Base-by-base conservation (phyloP, 2,888 invertebrate genomes). In the Troides aeacus region DNA sequence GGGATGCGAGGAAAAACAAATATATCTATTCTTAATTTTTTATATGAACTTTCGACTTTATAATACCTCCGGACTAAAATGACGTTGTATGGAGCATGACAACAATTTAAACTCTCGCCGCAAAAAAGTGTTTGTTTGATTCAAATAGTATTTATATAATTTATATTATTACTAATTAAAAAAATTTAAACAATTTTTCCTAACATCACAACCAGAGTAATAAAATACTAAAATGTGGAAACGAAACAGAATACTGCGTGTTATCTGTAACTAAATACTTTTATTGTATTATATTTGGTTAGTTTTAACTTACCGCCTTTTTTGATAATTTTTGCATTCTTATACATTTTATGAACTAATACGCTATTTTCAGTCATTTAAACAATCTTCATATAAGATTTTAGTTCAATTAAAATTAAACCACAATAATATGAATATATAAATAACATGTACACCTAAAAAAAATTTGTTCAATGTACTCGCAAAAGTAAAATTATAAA, bases 1-100 rank as follows among this genome's bases (percentile, higher is more conserved):
- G 70, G 58, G 39, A 70, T 53, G 58, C 46, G 58, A 57, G 58
- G 62, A 66, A 66, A 50, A 70, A 50, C 39, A 65, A 69, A 61
- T 65, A n/a, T 53, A 18, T 39, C 53, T 60, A 57, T 39, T 21
- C 46, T 53, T 62, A 30, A n/a, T 30, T 12, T 21, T 61, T 30
- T 65, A 53, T 60, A 61, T 66, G 53, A 36, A 61, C 59, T 65
- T 64, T 58, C 56, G 21, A 42, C 46, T 17, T 21, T 17, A 46
- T 17, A 62, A 50, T 17, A 62, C 21, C 23, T 53, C 21, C 2
- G 6, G 53, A n/a, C n/a, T 7, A 53, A 53, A 4, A 0, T 53
- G n/a, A 53, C n/a, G 53, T 46, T 12, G 15, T 53, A 53, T n/a
- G n/a, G 18, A 53, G 18, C n/a, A 53, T n/a, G 18, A 10, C 15